Conservation (phyloP, 2,888 invertebrate genomes). For the Caenorhabditis virilis region DNA sequence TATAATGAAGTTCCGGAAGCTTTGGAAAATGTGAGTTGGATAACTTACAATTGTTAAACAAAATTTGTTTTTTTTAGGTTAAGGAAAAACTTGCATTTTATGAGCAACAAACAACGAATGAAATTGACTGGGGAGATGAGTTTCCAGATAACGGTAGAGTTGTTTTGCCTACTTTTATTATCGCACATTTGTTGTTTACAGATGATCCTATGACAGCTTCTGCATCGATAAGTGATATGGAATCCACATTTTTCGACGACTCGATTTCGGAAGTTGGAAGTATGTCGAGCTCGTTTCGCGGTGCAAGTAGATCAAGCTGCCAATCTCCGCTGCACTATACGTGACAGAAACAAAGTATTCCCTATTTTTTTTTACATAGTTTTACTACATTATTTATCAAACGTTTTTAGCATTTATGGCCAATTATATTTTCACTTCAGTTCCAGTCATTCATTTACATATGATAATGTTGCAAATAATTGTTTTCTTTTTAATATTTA, state of each 20-base stretch:
- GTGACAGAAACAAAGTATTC: too few species aligned
- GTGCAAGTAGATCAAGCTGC: not conserved
- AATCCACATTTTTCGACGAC: conserved; percentile 22
- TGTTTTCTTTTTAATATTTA: too few species aligned
- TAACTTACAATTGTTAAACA: too few species aligned
- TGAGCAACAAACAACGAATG: conserved; percentile 54
- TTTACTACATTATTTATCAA: not conserved
- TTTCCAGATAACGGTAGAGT: conserved; percentile 11
- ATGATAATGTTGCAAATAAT: too few species aligned
- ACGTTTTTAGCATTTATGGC: too few species aligned
- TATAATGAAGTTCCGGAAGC: conserved; percentile 45
- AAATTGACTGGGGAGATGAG: conserved; percentile 48
- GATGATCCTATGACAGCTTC: conserved; percentile 29
- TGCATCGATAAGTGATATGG: conserved; percentile 35
- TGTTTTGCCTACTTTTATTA: not conserved
- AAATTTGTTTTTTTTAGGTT: conserved; percentile 27
- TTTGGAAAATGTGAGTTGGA: conserved; percentile 40
- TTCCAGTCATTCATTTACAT: too few species aligned
- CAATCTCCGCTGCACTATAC: conserved; percentile 2
- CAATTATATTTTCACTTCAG: too few species aligned
- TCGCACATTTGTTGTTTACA: not conserved
- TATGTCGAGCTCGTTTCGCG: conserved; percentile 11
- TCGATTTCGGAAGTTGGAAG: conserved; percentile 31
- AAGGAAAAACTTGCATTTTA: conserved; percentile 41
- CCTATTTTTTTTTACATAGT: too few species aligned